Evolutionary conservation across 2,797 vertebrate genomes (phyloP).

Genomic region (Paratrypauchen microcephalus): DNA sequence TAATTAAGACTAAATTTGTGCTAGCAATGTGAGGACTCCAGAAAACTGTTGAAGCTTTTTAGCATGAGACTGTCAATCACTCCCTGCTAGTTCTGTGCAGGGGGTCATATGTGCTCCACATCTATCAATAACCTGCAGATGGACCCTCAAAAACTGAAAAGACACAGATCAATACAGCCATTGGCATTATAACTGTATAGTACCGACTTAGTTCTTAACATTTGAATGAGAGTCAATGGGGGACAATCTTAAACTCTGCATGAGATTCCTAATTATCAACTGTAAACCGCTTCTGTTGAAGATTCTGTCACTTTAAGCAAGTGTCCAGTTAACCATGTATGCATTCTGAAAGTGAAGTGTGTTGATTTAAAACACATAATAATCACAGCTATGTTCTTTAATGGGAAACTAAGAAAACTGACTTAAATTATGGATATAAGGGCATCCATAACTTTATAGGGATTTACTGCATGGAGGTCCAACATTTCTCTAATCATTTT

Average conservation of each 20-base stretch:
- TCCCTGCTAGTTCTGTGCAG: background rate
- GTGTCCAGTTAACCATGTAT: background rate
- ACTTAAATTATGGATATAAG: too few relatives aligned
- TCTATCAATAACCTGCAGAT: conserved; percentile 7
- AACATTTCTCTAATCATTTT: too few relatives aligned
- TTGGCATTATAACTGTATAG: background rate
- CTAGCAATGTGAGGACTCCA: background rate
- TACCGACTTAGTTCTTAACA: background rate
- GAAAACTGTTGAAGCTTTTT: background rate
- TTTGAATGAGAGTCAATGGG: background rate
- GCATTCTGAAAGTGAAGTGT: background rate
- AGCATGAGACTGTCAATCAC: background rate
- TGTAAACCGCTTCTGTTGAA: background rate
- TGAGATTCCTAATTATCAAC: background rate
- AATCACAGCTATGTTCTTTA: too few relatives aligned
- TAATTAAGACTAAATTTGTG: too few relatives aligned
- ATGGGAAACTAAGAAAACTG: too few relatives aligned
- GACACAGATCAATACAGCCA: background rate
- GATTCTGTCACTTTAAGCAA: background rate
- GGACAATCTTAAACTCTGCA: background rate
- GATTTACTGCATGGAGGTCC: too few relatives aligned
- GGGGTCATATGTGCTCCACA: background rate
- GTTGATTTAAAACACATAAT: background rate
- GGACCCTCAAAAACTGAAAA: background rate
- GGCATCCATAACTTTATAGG: too few relatives aligned